Evolutionary conservation across 2,113 vertebrate species (phyloP).

Genomic region (Alouatta palliata): DNA sequence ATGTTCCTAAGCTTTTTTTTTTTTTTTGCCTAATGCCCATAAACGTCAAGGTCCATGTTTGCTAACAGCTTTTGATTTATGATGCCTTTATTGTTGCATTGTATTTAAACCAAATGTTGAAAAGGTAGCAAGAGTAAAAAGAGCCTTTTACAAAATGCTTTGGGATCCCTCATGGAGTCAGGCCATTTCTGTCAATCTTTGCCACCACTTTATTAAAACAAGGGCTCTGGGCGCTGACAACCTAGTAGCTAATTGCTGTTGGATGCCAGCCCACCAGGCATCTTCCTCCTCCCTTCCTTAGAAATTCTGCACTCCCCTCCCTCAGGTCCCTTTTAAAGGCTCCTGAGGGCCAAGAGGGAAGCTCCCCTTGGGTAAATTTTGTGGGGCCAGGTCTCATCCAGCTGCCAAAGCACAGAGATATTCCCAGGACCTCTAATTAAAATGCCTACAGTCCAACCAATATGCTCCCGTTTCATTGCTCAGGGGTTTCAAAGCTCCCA

Average conservation of each 20-base stretch:
- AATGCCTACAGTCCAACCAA: not conserved
- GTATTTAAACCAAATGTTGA: constrained; percentile 56
- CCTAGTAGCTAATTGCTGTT: not conserved
- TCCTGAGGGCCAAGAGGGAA: not conserved
- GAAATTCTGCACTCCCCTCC: not conserved
- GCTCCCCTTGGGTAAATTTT: not conserved
- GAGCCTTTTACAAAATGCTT: constrained; percentile 49
- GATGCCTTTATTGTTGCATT: constrained; percentile 26
- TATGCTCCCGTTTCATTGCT: not conserved
- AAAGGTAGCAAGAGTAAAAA: constrained; percentile 34
- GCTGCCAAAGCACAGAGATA: not conserved
- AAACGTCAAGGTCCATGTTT: not conserved
- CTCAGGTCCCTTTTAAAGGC: not conserved
- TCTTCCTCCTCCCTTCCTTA: not conserved
- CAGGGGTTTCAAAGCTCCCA: not conserved
- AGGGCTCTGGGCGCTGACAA: not conserved
- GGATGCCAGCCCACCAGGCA: not conserved
- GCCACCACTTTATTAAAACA: not conserved
- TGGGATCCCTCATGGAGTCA: not conserved
- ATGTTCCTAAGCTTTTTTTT: constrained; percentile 48
- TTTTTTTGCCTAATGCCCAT: not conserved
- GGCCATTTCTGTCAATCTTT: constrained; percentile 37
- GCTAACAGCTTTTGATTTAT: constrained; percentile 43
- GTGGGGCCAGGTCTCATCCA: not conserved
- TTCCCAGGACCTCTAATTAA: constrained; percentile 55